phyloP scores from a whole-genome alignment of 2,888 invertebrate genomes.

The Aleiodes testaceus region DNA sequence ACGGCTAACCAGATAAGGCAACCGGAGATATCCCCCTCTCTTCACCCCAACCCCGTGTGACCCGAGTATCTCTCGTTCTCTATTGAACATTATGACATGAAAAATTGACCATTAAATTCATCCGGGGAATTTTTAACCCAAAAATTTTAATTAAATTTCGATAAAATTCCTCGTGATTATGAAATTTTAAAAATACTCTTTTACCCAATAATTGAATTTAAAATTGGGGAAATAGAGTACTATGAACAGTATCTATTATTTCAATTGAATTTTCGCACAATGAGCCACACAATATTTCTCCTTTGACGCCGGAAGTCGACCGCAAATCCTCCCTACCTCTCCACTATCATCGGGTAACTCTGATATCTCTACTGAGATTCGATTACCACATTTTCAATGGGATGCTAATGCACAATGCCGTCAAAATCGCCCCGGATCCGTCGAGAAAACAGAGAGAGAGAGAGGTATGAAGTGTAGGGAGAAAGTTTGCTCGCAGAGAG shows the following conservation, averaged over 20 bases:
- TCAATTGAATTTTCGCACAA: not conserved
- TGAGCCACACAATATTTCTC: constrained; percentile 34
- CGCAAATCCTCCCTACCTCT: constrained; percentile 68
- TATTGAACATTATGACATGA: constrained; percentile 51
- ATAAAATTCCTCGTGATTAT: too few relatives aligned
- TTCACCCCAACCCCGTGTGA: constrained; percentile 46
- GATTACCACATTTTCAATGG: constrained; percentile 70
- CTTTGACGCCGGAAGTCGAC: constrained; percentile 64
- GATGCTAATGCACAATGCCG: constrained; percentile 73
- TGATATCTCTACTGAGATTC: constrained; percentile 61
- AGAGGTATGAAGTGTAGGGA: constrained; percentile 40
- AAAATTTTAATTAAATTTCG: too few relatives aligned
- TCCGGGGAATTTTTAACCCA: too few relatives aligned
- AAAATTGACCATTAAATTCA: constrained; percentile 15
- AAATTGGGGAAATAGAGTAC: too few relatives aligned
- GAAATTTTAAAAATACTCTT: too few relatives aligned
- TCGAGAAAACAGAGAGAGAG: constrained; percentile 10
- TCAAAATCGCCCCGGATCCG: constrained; percentile 46
- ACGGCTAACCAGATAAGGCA: constrained; percentile 65
- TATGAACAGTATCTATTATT: too few relatives aligned
- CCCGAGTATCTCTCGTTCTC: constrained; percentile 47
- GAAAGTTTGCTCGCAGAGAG: constrained; percentile 16
- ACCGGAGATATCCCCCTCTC: constrained; percentile 59
- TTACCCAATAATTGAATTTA: too few relatives aligned
- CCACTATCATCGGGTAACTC: constrained; percentile 51